Percentiles rank a stretch among this genome's conserved stretches.
Conservation (phyloP, 1,140 invertebrate genomes). For the Hestina assimilis region DNA sequence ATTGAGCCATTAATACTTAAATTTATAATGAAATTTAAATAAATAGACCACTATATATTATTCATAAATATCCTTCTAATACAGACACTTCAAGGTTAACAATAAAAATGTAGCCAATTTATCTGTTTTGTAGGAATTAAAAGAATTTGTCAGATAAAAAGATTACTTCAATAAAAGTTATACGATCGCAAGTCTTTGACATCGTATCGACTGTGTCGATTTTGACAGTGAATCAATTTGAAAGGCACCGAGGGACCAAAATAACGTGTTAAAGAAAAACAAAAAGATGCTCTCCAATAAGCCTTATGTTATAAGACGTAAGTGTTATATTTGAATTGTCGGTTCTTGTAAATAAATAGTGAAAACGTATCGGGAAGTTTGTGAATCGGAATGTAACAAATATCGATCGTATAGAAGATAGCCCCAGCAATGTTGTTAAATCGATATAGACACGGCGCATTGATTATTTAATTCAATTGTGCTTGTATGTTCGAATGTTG, state of each 20-base stretch:
- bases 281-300: neutral
- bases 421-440: conserved; percentile 64
- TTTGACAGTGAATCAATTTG: conserved; percentile 70
- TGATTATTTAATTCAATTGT: conserved; percentile 73
- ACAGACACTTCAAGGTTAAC: neutral
- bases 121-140: conserved; percentile 1
- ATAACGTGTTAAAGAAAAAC: conserved; percentile 1
- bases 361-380: conserved; percentile 17
- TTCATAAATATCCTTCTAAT: no score
- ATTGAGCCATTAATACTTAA: no score
- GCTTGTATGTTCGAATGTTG: conserved; percentile 45
- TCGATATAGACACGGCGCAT: conserved; percentile 71
- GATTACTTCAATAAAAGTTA: conserved; percentile 53
- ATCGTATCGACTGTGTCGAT: conserved; percentile 62
- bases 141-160: conserved; percentile 38
- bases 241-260: conserved; percentile 37
- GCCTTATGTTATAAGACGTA: conserved; percentile 5
- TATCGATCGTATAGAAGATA: conserved; percentile 70
- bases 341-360: neutral
- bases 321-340: conserved; percentile 15
- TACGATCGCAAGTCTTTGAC: conserved; percentile 61
- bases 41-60: no score
- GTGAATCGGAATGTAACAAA: conserved; percentile 64
- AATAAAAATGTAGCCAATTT: neutral
- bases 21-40: neutral